Percentiles rank a stretch among this genome's conserved stretches.
These are phyloP conservation scores for Pantala flavescens DNA, from an alignment of 1,140 invertebrate genomes.

Conservation along the genomic window DNA sequence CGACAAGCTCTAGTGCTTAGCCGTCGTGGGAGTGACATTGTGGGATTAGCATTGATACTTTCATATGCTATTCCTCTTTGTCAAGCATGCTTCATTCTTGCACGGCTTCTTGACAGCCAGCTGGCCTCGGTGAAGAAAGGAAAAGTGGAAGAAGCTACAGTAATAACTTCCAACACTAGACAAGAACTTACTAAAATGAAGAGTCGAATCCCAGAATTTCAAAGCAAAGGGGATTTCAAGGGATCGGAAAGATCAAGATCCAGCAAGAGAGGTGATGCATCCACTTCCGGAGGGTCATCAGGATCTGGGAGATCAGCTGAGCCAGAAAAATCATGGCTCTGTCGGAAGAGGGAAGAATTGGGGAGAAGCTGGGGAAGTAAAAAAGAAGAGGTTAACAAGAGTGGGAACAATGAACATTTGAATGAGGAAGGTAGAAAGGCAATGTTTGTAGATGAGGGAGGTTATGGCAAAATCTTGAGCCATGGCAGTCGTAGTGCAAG, in stretches of 20 bases:
- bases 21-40: background rate
- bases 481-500: background rate
- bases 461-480: background rate
- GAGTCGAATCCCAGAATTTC: background rate
- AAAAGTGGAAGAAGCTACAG: background rate
- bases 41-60: background rate
- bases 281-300: background rate
- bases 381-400: background rate
- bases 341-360: background rate
- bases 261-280: background rate
- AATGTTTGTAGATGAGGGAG: background rate
- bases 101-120: background rate
- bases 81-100: background rate
- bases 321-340: background rate
- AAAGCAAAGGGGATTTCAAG: background rate
- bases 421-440: too few relatives aligned
- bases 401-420: too few relatives aligned
- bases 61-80: background rate
- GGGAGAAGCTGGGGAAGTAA: background rate
- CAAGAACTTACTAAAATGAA: background rate
- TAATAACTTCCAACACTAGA: background rate
- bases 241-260: background rate
- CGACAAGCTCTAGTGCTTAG: background rate
- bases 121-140: background rate
- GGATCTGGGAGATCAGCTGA: background rate